Conservation (phyloP, 1,140 invertebrate species). For the Hyphantria cunea region DNA sequence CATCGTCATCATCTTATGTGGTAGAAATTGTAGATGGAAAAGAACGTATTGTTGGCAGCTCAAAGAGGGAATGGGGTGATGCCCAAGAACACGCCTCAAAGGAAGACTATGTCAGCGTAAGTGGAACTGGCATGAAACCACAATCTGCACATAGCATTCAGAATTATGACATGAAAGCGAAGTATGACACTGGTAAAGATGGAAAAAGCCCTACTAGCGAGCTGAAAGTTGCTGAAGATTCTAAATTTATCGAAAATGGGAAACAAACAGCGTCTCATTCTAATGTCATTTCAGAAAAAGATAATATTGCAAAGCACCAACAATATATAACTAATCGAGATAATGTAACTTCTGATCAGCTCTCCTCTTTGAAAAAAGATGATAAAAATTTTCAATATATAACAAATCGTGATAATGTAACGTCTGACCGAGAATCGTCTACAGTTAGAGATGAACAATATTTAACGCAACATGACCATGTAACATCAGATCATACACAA, state of each 20-base stretch:
- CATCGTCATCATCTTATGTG: constrained; percentile 82
- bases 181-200: constrained; percentile 81
- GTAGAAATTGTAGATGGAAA: constrained; percentile 84
- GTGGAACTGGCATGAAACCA: constrained; percentile 80
- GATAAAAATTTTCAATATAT: constrained; percentile 12
- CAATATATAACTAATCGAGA: constrained; percentile 53
- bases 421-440: background rate
- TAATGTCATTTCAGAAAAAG: constrained; percentile 62
- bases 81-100: constrained; percentile 73
- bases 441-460: background rate
- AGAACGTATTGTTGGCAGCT: constrained; percentile 82
- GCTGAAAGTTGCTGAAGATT: constrained; percentile 66
- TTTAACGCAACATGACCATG: background rate
- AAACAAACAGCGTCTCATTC: constrained; percentile 63
- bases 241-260: constrained; percentile 68
- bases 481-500: background rate
- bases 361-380: constrained; percentile 3
- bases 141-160: constrained; percentile 78
- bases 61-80: constrained; percentile 81
- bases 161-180: constrained; percentile 78
- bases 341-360: constrained; percentile 13
- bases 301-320: constrained; percentile 54
- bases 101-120: constrained; percentile 77
- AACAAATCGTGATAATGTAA: background rate
- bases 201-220: constrained; percentile 67